phyloP scores from a whole-genome alignment of 1,140 invertebrate genomes.

The Asbolus verrucosus region DNA sequence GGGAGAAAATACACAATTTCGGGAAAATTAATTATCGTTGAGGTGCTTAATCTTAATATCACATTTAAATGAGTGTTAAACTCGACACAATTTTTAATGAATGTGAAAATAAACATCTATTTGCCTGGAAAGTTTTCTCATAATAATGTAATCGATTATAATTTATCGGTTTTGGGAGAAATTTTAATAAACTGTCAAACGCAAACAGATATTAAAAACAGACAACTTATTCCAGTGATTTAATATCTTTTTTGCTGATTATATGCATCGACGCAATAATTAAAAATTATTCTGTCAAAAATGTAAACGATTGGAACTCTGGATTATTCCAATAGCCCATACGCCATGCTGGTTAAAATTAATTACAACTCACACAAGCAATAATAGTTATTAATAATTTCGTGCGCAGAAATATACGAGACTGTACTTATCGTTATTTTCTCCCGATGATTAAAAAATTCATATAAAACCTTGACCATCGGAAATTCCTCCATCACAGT shows the following conservation, averaged over 20 bases:
- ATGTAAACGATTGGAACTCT: background rate
- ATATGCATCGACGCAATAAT: background rate
- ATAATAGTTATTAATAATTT: slow-evolving; percentile 9
- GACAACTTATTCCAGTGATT: slow-evolving; percentile 12
- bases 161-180: background rate
- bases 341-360: slow-evolving; percentile 15
- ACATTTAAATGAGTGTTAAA: too few species aligned
- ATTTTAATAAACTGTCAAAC: slow-evolving; percentile 11
- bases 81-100: background rate
- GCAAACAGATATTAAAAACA: slow-evolving; percentile 10
- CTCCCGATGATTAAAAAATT: too few species aligned
- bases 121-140: background rate
- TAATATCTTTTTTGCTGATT: slow-evolving; percentile 1
- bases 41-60: too few species aligned
- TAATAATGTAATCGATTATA: slow-evolving; percentile 12
- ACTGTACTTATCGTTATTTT: too few species aligned
- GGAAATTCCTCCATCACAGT: slow-evolving; percentile 16
- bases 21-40: slow-evolving; percentile 4
- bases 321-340: background rate
- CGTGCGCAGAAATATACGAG: background rate
- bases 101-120: background rate
- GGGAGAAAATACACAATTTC: background rate
- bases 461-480: slow-evolving; percentile 8
- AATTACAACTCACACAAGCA: slow-evolving; percentile 15
- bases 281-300: slow-evolving; percentile 5